Evolutionary conservation across 1,140 invertebrate species (phyloP), one percentile per base, ranked within the genome.

Genomic region (Tetragonula clypearis): DNA sequence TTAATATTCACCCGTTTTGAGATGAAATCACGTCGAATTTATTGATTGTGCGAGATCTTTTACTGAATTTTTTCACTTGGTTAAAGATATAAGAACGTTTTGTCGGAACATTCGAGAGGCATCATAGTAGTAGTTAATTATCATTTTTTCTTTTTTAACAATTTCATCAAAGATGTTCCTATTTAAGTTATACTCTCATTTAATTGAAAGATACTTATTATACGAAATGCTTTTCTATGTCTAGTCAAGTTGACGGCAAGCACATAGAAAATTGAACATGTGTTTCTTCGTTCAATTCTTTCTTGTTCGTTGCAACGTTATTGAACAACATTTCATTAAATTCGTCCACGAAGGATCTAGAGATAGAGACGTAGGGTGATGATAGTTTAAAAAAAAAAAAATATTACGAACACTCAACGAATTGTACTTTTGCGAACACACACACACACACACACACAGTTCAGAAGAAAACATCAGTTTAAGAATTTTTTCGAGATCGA

Each of bases 221-320:
- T 11, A 19, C 60, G 17, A 49, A 15, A 62, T 62, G 68, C 26
- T 49, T 79, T 41, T 30, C 11, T 53, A 26, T 1, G 11, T 84
- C 77, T 84, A 84, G 77, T 79, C 82, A 84, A 79, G n/a, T 79
- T 56, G 19, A 79, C 56, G 65, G 68, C 66, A 62, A 17, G 56
- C 23, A 15, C 55, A 17, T 17, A 41, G 4, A 66, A 23, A 55
- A 15, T 35, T 72, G n/a, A 41, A 14, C n/a, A 60, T 23, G 65
- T 53, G 41, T 15, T 72, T n/a, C 14, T 49, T 8, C 41, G 6
- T 49, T 49, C 8, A 15, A 15, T 62, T 74, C 23, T 62, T 74
- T 65, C 41, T 82, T 69, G 19, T 41, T 53, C 49, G 23, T 78
- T 68, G 15, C 49, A 30, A 49, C 35, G 30, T 60, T 78, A 60